Conservation (phyloP, 2,113 vertebrate species). For the Cynoglossus semilaevis region DNA sequence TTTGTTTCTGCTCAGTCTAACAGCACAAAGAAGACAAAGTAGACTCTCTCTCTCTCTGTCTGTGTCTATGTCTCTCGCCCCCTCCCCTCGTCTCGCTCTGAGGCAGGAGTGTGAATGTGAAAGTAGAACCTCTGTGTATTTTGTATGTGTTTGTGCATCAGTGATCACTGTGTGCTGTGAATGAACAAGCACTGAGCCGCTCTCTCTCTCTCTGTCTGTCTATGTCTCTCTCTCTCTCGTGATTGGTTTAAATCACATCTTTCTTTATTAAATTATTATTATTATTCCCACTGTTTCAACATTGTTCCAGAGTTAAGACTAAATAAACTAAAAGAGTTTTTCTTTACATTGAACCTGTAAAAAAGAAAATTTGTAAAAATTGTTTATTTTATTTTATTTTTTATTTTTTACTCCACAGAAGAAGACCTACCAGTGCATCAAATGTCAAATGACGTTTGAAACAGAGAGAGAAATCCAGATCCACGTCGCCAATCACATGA, state of each 20-base stretch:
- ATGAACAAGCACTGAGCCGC: constrained; percentile 51
- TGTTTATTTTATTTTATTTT: neutral
- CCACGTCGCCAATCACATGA: constrained; percentile 99
- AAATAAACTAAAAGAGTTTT: no score
- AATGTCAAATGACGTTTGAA: constrained; percentile 99
- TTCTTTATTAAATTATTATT: neutral
- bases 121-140: constrained; percentile 65
- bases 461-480: constrained; percentile 98
- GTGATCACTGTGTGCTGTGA: constrained; percentile 65
- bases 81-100: constrained; percentile 6
- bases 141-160: constrained; percentile 67
- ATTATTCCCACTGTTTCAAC: no score
- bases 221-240: constrained; percentile 16
- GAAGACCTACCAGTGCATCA: constrained; percentile 99
- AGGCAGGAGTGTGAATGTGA: constrained; percentile 47
- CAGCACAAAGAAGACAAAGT: constrained; percentile 65
- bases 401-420: constrained; percentile 77
- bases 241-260: no score
- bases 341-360: no score
- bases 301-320: no score
- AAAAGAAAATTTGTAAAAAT: no score
- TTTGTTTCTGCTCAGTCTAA: constrained; percentile 72
- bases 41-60: constrained; percentile 28
- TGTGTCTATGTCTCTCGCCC: constrained; percentile 11
- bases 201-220: constrained; percentile 34